Conservation (phyloP, 2,888 invertebrate genomes). For the Polydesmus complanatus region DNA sequence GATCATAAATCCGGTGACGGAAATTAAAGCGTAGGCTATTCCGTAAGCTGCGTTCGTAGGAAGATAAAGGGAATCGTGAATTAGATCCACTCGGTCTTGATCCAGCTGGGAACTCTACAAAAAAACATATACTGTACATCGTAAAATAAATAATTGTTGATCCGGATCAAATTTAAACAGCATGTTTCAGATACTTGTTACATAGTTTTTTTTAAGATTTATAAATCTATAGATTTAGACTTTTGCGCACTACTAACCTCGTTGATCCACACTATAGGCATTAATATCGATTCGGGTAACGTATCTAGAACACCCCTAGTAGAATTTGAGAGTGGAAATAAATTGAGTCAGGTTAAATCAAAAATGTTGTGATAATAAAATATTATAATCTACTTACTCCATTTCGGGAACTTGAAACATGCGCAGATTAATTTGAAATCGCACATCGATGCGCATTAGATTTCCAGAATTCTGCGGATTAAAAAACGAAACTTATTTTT, state of each 20-base stretch:
- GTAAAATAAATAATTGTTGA: too few species aligned
- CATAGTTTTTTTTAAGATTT: not conserved
- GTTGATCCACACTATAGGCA: not conserved
- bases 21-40: not conserved
- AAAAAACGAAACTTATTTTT: not conserved
- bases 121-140: not conserved
- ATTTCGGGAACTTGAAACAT: not conserved
- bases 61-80: not conserved
- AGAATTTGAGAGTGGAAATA: not conserved
- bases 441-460: not conserved
- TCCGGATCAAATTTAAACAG: too few species aligned
- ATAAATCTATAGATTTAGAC: not conserved
- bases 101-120: conserved; percentile 6
- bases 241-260: not conserved
- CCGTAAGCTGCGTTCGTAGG: conserved; percentile 7
- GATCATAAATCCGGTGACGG: not conserved
- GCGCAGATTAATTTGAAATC: not conserved
- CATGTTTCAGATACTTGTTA: too few species aligned
- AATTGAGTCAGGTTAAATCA: not conserved
- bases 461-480: not conserved
- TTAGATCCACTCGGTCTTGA: conserved; percentile 1
- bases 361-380: not conserved
- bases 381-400: not conserved
- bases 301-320: not conserved
- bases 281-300: not conserved